phyloP scores from a whole-genome alignment of 35 echinoderm and acorn worm species.

The Nesometra sesokonis region DNA sequence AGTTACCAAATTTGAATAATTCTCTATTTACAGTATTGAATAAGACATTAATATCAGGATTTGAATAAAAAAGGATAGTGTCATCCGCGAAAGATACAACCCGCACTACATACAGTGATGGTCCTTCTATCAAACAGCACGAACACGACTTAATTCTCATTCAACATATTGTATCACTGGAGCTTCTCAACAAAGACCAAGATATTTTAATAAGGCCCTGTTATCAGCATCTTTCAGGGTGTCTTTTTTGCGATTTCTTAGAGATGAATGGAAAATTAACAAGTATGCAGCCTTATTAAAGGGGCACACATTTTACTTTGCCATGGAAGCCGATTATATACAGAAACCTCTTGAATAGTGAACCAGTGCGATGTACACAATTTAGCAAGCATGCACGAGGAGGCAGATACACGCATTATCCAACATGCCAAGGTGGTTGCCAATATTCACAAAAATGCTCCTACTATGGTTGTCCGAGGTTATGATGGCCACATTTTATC shows the following conservation, averaged over 20 bases:
- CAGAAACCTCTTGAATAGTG: too few relatives aligned
- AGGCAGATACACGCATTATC: constrained; percentile 12
- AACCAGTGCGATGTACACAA: neutral
- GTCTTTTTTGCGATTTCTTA: neutral
- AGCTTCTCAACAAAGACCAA: constrained; percentile 1
- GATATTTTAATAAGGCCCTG: neutral
- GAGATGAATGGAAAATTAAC: neutral
- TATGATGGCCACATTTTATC: neutral
- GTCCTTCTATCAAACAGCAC: neutral
- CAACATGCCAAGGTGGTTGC: neutral
- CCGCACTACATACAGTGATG: neutral
- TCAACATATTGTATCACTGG: constrained; percentile 2
- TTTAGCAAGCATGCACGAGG: neutral
- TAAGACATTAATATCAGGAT: too few relatives aligned
- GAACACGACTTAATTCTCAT: neutral
- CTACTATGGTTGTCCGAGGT: neutral
- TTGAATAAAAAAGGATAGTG: too few relatives aligned
- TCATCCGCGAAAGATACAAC: too few relatives aligned
- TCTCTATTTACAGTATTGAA: too few relatives aligned
- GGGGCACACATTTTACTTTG: neutral
- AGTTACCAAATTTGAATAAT: too few relatives aligned
- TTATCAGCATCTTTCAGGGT: constrained; percentile 1
- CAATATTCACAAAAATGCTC: neutral
- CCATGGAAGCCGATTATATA: neutral
- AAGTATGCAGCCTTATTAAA: neutral